These are phyloP conservation scores for Rhabditoides inermis DNA, from an alignment of 2,888 invertebrate genomes.

Conservation along the genomic window DNA sequence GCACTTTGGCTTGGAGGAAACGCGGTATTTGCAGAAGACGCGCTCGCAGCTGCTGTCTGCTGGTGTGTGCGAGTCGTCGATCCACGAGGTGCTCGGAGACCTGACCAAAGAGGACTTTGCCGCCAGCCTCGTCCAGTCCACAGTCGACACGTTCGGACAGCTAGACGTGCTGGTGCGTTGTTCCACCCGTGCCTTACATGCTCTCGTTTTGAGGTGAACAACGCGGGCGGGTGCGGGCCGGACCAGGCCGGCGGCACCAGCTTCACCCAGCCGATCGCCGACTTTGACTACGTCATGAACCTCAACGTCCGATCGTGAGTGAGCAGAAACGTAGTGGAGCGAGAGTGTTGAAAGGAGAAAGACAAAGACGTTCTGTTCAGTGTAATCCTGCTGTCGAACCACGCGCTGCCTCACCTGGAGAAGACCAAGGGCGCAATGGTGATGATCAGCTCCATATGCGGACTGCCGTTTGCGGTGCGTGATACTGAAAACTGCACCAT, in stretches of 20 bases:
- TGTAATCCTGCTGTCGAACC: slow-evolving; percentile 1
- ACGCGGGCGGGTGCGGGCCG: neutral
- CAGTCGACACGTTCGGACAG: slow-evolving; percentile 3
- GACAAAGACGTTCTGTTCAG: neutral
- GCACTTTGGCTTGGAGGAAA: no score
- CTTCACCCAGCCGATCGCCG: neutral
- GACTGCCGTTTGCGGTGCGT: neutral
- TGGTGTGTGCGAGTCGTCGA: no score
- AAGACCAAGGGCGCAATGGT: slow-evolving; percentile 9
- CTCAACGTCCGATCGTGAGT: slow-evolving; percentile 6
- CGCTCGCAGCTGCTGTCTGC: no score
- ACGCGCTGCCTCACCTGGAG: slow-evolving; percentile 5
- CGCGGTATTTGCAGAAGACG: no score
- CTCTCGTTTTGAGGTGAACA: slow-evolving; percentile 2
- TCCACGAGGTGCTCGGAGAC: slow-evolving; percentile 3
- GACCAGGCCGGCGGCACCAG: neutral
- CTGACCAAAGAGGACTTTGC: neutral
- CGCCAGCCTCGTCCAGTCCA: neutral
- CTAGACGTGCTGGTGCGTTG: slow-evolving; percentile 2
- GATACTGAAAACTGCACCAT: no score
- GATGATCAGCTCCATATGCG: slow-evolving; percentile 1
- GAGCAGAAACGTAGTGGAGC: neutral
- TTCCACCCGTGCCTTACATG: neutral
- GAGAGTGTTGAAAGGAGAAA: slow-evolving; percentile 14
- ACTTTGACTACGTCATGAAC: neutral